phyloP scores from a whole-genome alignment of 2,888 invertebrate species.

The Campoplex capitator region DNA sequence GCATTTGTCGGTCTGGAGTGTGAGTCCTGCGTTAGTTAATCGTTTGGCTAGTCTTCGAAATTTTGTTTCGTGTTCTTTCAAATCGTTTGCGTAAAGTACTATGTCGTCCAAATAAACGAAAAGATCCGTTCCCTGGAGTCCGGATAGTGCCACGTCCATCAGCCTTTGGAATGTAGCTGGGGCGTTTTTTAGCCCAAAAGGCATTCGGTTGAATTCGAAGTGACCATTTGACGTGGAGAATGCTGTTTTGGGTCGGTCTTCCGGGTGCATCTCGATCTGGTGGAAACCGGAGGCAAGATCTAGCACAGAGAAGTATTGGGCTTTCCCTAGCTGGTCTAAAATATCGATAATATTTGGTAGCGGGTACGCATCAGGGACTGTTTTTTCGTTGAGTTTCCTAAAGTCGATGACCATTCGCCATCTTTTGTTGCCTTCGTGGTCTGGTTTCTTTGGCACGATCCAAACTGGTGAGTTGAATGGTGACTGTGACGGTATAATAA shows the following conservation, averaged over 20 bases:
- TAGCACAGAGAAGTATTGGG: conserved; percentile 70
- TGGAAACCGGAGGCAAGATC: conserved; percentile 73
- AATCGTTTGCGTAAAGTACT: too few species aligned
- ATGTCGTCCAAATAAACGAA: too few species aligned
- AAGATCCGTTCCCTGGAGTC: too few species aligned
- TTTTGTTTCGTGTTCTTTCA: too few species aligned
- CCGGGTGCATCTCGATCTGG: conserved; percentile 68
- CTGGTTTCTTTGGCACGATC: conserved; percentile 37
- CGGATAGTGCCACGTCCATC: too few species aligned
- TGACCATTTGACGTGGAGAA: conserved; percentile 53
- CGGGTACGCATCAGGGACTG: conserved; percentile 51
- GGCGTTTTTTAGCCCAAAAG: too few species aligned
- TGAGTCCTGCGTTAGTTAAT: too few species aligned
- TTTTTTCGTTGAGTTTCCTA: conserved; percentile 55
- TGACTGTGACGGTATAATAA: conserved; percentile 39
- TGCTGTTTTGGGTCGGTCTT: conserved; percentile 47
- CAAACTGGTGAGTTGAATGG: too few species aligned
- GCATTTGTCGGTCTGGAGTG: too few species aligned
- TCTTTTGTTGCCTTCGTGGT: conserved; percentile 8
- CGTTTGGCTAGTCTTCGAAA: too few species aligned
- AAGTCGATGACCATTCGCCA: conserved; percentile 27
- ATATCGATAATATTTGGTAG: conserved; percentile 60
- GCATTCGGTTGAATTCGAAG: conserved; percentile 58
- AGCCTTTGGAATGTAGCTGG: too few species aligned
- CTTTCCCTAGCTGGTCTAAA: conserved; percentile 70